These are phyloP conservation scores for Caenorhabditis sp. DNA, from an alignment of 2,888 invertebrate species.

Conservation along the genomic window DNA sequence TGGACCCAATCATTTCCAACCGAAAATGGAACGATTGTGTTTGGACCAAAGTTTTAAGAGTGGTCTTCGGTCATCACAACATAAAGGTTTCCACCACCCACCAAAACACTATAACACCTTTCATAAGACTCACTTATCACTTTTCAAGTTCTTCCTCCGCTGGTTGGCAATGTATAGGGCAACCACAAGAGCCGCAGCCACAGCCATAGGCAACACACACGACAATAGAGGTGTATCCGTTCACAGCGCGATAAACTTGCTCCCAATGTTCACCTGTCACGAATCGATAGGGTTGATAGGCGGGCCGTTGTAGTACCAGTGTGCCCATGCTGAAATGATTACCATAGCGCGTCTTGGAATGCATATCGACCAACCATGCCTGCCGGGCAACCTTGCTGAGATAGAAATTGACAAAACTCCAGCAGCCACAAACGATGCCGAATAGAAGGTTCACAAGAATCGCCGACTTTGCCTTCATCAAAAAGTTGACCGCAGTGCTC, in stretches of 20 bases:
- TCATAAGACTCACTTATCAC: conserved; percentile 1
- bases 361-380: too few species aligned
- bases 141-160: conserved; percentile 13
- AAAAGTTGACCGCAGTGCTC: not conserved
- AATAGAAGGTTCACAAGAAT: not conserved
- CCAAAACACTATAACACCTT: too few species aligned
- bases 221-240: not conserved
- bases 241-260: not conserved
- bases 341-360: too few species aligned
- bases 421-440: not conserved
- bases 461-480: not conserved
- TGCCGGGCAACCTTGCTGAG: too few species aligned
- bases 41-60: too few species aligned
- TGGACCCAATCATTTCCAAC: too few species aligned
- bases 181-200: not conserved
- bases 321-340: too few species aligned
- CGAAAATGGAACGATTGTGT: too few species aligned
- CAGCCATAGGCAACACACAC: not conserved
- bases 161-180: not conserved
- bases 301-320: not conserved
- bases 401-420: not conserved
- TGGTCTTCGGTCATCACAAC: too few species aligned
- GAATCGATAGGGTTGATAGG: not conserved
- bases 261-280: conserved; percentile 1
- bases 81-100: too few species aligned